These are phyloP conservation scores for Eupsilia transversa DNA, from an alignment of 2,888 invertebrate genomes.

Conservation along the genomic window DNA sequence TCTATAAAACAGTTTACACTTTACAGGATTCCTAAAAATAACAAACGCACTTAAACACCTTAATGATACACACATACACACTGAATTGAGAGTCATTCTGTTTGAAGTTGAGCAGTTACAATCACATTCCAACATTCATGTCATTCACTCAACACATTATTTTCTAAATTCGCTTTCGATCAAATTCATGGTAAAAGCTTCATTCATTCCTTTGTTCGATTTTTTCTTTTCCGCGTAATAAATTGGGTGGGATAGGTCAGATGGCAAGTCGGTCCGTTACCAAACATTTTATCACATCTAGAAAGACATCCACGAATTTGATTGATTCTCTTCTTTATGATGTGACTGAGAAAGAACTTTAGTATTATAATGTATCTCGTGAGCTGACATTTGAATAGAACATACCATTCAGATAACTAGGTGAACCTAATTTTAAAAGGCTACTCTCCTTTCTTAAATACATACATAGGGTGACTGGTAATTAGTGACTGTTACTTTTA, in stretches of 20 bases:
- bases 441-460: neutral
- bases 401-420: neutral
- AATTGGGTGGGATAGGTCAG: neutral
- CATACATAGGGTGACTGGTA: no score
- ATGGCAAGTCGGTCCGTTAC: neutral
- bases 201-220: neutral
- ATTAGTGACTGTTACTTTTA: no score
- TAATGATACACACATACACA: neutral
- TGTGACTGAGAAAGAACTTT: neutral
- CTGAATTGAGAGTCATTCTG: conserved; percentile 4
- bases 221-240: neutral
- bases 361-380: neutral
- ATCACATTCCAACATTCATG: conserved; percentile 9
- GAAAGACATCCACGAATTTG: conserved; percentile 1
- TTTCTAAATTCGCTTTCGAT: conserved; percentile 1
- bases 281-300: conserved; percentile 8
- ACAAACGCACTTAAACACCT: neutral
- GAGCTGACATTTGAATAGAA: neutral
- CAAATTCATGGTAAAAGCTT: neutral
- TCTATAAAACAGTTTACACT: neutral
- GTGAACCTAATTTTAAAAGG: neutral
- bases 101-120: conserved; percentile 19
- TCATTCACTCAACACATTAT: conserved; percentile 1
- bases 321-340: neutral
- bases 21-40: conserved; percentile 15